Conservation (phyloP, 2,888 invertebrate genomes). For the Ceriagrion tenellum region DNA sequence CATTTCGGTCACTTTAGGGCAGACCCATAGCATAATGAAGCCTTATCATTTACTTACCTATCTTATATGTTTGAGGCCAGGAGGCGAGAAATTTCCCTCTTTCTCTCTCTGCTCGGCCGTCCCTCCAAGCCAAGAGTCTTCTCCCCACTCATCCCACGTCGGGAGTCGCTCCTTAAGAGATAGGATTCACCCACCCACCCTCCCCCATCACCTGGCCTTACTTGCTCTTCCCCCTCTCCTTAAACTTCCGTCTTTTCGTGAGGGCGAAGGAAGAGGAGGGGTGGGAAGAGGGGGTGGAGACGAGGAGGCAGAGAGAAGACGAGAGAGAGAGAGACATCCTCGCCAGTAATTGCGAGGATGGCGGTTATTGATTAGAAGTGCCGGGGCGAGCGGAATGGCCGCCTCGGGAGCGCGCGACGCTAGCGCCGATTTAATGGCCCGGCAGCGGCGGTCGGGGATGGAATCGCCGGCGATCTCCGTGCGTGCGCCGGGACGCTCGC, state of each 20-base stretch:
- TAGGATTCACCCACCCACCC: too few relatives aligned
- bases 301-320: not conserved
- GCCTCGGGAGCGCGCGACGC: conserved; percentile 51
- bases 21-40: too few relatives aligned
- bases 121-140: too few relatives aligned
- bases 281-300: not conserved
- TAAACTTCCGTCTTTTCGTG: not conserved
- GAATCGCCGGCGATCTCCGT: not conserved
- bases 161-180: too few relatives aligned
- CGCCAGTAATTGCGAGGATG: conserved; percentile 28
- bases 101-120: too few relatives aligned
- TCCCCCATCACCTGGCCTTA: not conserved
- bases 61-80: too few relatives aligned
- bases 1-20: too few relatives aligned
- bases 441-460: not conserved
- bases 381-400: conserved; percentile 47
- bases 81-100: too few relatives aligned
- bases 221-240: not conserved
- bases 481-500: not conserved
- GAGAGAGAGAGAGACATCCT: not conserved
- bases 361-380: conserved; percentile 54
- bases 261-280: not conserved
- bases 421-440: conserved; percentile 48
- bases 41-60: too few relatives aligned
- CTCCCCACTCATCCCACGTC: too few relatives aligned